Conservation (phyloP, 2,888 invertebrate genomes). For the Phasia obesa region DNA sequence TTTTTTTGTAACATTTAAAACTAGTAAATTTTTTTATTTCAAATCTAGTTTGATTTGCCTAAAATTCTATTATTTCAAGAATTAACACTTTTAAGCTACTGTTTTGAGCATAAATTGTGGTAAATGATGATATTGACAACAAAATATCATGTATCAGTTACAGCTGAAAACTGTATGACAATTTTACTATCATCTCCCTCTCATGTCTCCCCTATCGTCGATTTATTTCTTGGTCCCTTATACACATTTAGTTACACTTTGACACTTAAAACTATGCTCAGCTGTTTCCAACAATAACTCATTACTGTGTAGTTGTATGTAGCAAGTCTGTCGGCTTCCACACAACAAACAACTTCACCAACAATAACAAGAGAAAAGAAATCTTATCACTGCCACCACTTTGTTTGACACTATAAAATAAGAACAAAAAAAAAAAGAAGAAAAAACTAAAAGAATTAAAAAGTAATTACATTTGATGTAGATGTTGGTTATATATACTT, state of each 20-base stretch:
- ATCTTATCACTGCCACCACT: conserved; percentile 60
- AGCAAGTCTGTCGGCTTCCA: conserved; percentile 14
- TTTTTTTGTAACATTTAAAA: too few relatives aligned
- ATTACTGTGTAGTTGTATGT: background rate
- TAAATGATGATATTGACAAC: conserved; percentile 33
- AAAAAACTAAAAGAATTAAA: conserved; percentile 59
- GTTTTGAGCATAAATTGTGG: conserved; percentile 1
- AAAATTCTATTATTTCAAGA: too few relatives aligned
- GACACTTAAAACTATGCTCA: conserved; percentile 30
- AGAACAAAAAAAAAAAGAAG: conserved; percentile 9
- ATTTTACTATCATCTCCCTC: background rate
- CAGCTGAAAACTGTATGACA: conserved; percentile 9
- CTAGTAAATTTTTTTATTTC: too few relatives aligned
- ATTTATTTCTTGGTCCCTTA: background rate
- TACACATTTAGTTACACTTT: conserved; percentile 30
- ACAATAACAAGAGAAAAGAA: conserved; percentile 40
- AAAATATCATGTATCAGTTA: conserved; percentile 50
- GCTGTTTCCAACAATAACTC: conserved; percentile 7
- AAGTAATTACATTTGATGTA: conserved; percentile 65
- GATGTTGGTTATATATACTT: conserved; percentile 22
- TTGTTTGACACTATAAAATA: conserved; percentile 54
- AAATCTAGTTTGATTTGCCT: too few relatives aligned
- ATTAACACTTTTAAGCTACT: conserved; percentile 3
- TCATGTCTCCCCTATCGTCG: background rate
- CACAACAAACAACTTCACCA: conserved; percentile 5